Base-by-base conservation (phyloP, 2,113 vertebrate species). In the Pogona vitticeps region DNA sequence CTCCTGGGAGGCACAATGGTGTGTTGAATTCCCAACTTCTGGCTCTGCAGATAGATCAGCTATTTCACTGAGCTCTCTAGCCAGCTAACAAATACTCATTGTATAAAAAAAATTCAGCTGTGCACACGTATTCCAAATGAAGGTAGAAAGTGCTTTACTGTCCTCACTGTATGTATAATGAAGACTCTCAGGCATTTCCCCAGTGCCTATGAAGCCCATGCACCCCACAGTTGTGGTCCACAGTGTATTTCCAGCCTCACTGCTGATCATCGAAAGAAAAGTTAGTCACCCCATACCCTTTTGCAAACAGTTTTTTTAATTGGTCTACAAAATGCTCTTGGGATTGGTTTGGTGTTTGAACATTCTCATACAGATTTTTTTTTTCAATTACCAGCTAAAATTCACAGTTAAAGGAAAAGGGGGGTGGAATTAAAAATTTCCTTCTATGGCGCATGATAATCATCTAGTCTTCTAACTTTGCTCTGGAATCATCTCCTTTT, bases 281-380 rank as follows among this genome's bases (percentile, higher is more conserved):
- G 1, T 21, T 14, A 76, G 75, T 26, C 13, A 23, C 3, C 38
- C 26, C 56, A 15, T 9, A 13, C 28, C 36, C 4, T 72, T 79
- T 87, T 63, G 56, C 86, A 83, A 83, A 83, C 28, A 31, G 14
- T 76, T 83, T 86, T 87, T 73, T 84, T 84, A 46, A 88, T 83
- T 88, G 56, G 76, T 72, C 67, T 83, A 88, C 71, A 88, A 88
- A 63, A 77, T 71, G 81, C 58, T 73, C 56, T 82, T 33, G 31
- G 80, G 65, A 61, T 78, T 61, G 85, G 58, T 82, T 87, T 67
- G 40, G 65, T 71, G 36, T 79, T 71, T 36, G 42, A 82, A 67
- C 72, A 76, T 76, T 86, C 71, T 67, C 42, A 52, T 9, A 78
- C 15, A 58, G 59, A 38, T 31, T 28, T 68, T 58, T 68, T 58